These are phyloP conservation scores for Drosophila cardini DNA, from an alignment of 1,140 invertebrate species.

Conservation along the genomic window DNA sequence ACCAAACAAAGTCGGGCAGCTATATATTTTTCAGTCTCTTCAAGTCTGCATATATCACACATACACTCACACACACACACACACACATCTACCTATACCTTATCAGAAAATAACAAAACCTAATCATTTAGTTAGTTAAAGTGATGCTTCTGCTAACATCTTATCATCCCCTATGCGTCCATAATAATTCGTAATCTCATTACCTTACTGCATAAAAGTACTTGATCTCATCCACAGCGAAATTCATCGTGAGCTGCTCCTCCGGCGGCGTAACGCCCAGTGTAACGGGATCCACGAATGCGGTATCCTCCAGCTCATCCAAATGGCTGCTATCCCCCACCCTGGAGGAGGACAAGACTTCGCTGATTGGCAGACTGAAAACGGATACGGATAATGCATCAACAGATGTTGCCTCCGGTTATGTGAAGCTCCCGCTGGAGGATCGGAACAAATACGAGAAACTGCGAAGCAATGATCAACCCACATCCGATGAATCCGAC, in stretches of 20 bases:
- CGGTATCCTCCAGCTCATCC: conserved; percentile 72
- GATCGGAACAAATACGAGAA: conserved; percentile 93
- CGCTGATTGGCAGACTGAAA: conserved; percentile 73
- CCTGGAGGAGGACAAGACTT: conserved; percentile 83
- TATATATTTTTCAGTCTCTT: background rate
- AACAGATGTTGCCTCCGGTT: conserved; percentile 67
- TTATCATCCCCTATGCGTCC: conserved; percentile 13
- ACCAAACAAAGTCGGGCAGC: conserved; percentile 9
- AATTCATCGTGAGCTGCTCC: conserved; percentile 72
- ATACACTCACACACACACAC: conserved; percentile 4
- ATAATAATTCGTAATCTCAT: conserved; percentile 72
- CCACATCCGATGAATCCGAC: conserved; percentile 87
- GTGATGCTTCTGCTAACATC: conserved; percentile 15
- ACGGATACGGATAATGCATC: conserved; percentile 67
- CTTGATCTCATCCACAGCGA: conserved; percentile 84
- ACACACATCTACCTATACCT: background rate
- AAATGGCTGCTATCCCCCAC: conserved; percentile 84
- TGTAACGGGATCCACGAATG: conserved; percentile 42
- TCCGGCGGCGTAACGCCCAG: conserved; percentile 48
- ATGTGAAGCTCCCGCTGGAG: conserved; percentile 88
- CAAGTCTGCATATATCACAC: background rate
- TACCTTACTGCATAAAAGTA: conserved; percentile 84
- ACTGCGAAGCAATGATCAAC: conserved; percentile 87
- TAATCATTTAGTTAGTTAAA: conserved; percentile 15
- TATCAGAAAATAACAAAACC: background rate